phyloP scores from a whole-genome alignment of 1,140 invertebrate species.

The Manduca sexta region DNA sequence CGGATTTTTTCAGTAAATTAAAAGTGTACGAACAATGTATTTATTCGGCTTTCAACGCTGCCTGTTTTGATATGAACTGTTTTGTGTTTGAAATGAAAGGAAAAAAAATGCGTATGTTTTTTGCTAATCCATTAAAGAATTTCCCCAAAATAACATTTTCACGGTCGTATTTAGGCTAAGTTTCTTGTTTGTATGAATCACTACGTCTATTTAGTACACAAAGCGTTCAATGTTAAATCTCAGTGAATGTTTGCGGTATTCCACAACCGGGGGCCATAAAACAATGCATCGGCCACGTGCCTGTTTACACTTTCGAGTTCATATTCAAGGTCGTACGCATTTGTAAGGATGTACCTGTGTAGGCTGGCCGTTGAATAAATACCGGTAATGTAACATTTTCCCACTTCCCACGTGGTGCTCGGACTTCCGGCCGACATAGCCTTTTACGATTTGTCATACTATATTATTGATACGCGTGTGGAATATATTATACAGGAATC shows the following conservation, averaged over 20 bases:
- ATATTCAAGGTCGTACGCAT: conserved; percentile 70
- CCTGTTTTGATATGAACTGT: too few species aligned
- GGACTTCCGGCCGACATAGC: conserved; percentile 42
- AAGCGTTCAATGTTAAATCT: conserved; percentile 3
- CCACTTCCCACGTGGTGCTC: conserved; percentile 60
- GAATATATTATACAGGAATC: too few species aligned
- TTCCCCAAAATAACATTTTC: too few species aligned
- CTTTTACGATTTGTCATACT: conserved; percentile 39
- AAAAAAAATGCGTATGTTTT: too few species aligned
- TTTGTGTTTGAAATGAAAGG: too few species aligned
- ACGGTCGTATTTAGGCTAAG: too few species aligned
- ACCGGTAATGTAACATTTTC: conserved; percentile 66
- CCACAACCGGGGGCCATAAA: conserved; percentile 56
- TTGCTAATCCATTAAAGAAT: too few species aligned
- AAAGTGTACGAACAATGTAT: not conserved
- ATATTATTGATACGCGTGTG: not conserved
- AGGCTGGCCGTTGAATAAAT: conserved; percentile 62
- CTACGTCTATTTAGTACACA: too few species aligned
- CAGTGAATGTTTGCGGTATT: conserved; percentile 27
- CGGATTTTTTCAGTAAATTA: not conserved
- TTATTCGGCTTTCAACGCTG: too few species aligned
- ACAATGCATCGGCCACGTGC: conserved; percentile 70
- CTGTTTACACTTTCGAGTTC: conserved; percentile 69
- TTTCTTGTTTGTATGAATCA: too few species aligned
- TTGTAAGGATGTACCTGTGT: conserved; percentile 70